Percentiles rank a stretch among this genome's conserved stretches.
phyloP scores from a whole-genome alignment of 2,888 invertebrate species.

The Pocota personata region DNA sequence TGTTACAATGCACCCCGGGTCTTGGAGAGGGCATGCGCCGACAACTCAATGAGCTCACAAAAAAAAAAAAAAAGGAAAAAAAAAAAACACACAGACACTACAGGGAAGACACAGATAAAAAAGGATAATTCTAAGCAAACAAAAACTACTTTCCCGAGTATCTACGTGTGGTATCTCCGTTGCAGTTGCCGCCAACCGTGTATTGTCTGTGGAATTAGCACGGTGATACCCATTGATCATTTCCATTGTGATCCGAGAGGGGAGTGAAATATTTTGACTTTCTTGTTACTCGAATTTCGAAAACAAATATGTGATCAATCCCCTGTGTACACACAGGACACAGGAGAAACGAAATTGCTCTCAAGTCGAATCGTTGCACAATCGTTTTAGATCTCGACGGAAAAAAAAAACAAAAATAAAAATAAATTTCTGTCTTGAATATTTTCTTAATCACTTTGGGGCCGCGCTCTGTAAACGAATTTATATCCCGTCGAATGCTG shows the following conservation, averaged over 20 bases:
- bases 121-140: constrained; percentile 52
- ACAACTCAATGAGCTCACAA: constrained; percentile 57
- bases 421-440: constrained; percentile 37
- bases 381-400: background rate
- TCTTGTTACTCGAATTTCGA: constrained; percentile 41
- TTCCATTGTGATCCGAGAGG: constrained; percentile 47
- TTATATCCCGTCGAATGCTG: constrained; percentile 66
- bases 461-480: constrained; percentile 40
- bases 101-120: constrained; percentile 7
- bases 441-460: constrained; percentile 68
- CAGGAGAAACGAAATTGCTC: constrained; percentile 1
- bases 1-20: constrained; percentile 69
- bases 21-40: constrained; percentile 67
- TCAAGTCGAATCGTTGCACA: constrained; percentile 40
- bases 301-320: constrained; percentile 14
- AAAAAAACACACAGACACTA: constrained; percentile 4
- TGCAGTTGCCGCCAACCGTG: constrained; percentile 1
- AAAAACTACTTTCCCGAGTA: constrained; percentile 48
- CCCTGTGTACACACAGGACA: background rate
- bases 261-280: constrained; percentile 71
- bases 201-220: constrained; percentile 39
- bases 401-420: constrained; percentile 14
- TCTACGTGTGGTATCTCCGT: constrained; percentile 19
- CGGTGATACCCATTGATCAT: constrained; percentile 59
- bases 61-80: constrained; percentile 31